Evolutionary conservation across 2,888 invertebrate genomes (phyloP), one percentile per base, ranked within the genome.

Genomic region (Teinopalpus imperialis): DNA sequence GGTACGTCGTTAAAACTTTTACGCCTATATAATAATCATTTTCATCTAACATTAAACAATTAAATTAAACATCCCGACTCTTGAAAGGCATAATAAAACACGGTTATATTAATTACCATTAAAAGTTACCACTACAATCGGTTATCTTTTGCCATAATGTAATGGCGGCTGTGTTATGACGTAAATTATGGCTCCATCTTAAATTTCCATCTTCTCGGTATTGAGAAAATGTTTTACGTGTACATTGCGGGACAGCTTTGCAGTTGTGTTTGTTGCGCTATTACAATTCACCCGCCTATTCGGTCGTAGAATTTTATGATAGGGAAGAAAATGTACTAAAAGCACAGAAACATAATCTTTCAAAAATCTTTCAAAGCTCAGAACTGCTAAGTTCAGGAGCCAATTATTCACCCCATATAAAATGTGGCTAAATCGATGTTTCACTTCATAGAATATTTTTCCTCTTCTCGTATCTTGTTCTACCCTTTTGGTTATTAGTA

Each of bases 291-390:
- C 30, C 18, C 43, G 30, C 14, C 47, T 32, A 37, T 59, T 61
- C 61, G 51, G 54, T 58, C 59, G 60, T 57, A 54, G 52, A 50
- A 52, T 57, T 77, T 80, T 74, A 80, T 63, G 64, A 57, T 64
- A 70, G 67, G 72, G 71, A 79, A 73, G 69, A 69, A 66, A 73
- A 66, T 57, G 65, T 61, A 57, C 71, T 80, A 70, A 80, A 79
- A 70, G 57, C 58, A 52, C 60, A 65, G 56, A 64, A 68, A 69
- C 67, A 51, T 39, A 47, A 69, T 67, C 67, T 64, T 14, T 14
- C 2, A 29, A 29, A 13, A 32, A 32, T 16, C 67, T 64, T 14
- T 14, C 2, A 29, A 29, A 13, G n/a, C n/a, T n/a, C n/a, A n/a
- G n/a, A n/a, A n/a, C n/a, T n/a, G n/a, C n/a, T n/a, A n/a, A n/a